Conservation (phyloP, 2,888 invertebrate genomes). For the Amphipoea lucens region DNA sequence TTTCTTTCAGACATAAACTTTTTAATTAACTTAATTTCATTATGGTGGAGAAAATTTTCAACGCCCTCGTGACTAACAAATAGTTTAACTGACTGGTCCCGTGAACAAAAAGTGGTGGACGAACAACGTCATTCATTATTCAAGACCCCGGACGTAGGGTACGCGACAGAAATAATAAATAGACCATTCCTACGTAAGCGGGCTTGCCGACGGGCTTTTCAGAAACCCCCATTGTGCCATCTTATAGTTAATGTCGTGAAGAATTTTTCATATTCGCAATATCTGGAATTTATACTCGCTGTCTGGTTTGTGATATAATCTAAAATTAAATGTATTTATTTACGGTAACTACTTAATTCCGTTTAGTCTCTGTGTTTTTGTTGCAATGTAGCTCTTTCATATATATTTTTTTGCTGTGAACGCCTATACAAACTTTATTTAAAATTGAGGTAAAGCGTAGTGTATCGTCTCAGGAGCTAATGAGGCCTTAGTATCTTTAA, state of each 20-base stretch:
- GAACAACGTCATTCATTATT: slow-evolving; percentile 68
- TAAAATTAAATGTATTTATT: slow-evolving; percentile 26
- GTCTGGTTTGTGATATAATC: slow-evolving; percentile 21
- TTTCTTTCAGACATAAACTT: slow-evolving; percentile 9
- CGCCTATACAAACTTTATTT: neutral
- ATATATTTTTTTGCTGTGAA: neutral
- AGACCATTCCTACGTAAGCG: slow-evolving; percentile 54
- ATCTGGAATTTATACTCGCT: slow-evolving; percentile 12
- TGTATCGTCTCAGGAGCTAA: neutral
- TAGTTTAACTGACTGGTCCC: slow-evolving; percentile 28
- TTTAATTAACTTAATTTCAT: slow-evolving; percentile 21
- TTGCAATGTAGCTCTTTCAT: neutral
- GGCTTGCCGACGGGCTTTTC: slow-evolving; percentile 47
- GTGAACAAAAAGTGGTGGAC: slow-evolving; percentile 63
- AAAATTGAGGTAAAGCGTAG: neutral
- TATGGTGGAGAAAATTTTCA: slow-evolving; percentile 36
- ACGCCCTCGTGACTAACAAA: slow-evolving; percentile 26
- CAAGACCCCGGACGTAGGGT: slow-evolving; percentile 70
- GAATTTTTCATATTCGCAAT: slow-evolving; percentile 24
- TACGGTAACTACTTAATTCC: slow-evolving; percentile 11
- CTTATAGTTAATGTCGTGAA: slow-evolving; percentile 19
- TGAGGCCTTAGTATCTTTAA: neutral
- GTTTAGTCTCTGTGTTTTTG: slow-evolving; percentile 15
- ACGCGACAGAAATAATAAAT: slow-evolving; percentile 73
- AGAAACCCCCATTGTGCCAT: slow-evolving; percentile 44